Evolutionary conservation across 1,140 invertebrate species (phyloP).

Genomic region (Trichoplusia ni): DNA sequence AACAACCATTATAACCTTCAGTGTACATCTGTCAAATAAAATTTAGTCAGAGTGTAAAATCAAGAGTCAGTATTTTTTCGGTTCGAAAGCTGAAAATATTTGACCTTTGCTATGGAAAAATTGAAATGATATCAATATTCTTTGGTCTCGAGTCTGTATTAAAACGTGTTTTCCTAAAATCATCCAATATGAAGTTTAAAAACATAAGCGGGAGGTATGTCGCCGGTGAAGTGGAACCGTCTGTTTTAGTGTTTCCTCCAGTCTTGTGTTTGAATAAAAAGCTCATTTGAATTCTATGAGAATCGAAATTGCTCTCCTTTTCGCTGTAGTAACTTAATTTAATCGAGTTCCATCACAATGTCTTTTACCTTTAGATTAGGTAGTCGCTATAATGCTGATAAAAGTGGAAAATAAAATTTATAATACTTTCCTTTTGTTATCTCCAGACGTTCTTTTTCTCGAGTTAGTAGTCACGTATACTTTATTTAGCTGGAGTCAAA

Average conservation of each 20-base stretch:
- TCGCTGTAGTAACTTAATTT: constrained; percentile 79
- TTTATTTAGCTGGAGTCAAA: constrained; percentile 18
- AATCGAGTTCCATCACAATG: constrained; percentile 75
- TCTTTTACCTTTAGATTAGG: constrained; percentile 67
- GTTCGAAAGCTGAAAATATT: too few relatives aligned
- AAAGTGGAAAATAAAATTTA: constrained; percentile 43
- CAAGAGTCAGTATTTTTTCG: too few relatives aligned
- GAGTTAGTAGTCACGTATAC: constrained; percentile 20
- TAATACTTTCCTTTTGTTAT: constrained; percentile 26
- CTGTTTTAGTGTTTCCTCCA: constrained; percentile 71
- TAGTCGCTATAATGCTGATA: constrained; percentile 43
- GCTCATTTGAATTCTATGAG: constrained; percentile 80
- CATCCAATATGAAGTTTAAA: constrained; percentile 54
- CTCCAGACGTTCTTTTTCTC: constrained; percentile 11
- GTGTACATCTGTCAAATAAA: too few relatives aligned
- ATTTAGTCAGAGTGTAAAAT: too few relatives aligned
- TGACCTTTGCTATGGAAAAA: too few relatives aligned
- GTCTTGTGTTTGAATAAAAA: constrained; percentile 77
- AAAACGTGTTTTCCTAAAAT: not conserved
- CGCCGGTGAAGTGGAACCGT: constrained; percentile 60
- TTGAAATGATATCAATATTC: constrained; percentile 23
- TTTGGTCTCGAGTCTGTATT: not conserved
- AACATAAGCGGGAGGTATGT: constrained; percentile 52
- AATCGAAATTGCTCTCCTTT: constrained; percentile 79
- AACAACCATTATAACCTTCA: too few relatives aligned